A percentile compares a stretch with the other conserved stretches of the same genome.
phyloP scores from a whole-genome alignment of 1,140 invertebrate species.

The Popillia japonica region DNA sequence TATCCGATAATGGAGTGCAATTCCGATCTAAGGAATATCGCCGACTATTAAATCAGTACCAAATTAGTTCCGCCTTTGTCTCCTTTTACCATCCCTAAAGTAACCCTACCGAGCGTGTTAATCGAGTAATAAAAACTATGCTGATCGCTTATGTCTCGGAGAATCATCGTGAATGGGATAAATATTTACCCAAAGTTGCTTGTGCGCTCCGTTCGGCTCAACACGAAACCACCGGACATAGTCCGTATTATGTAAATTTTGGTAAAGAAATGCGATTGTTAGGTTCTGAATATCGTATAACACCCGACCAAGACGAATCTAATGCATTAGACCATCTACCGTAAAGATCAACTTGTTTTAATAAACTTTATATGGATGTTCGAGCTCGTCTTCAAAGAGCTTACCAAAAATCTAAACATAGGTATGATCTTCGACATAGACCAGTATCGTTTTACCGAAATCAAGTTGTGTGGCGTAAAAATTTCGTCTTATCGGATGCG shows the following conservation, averaged over 20 bases:
- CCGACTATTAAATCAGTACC: neutral
- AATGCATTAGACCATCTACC: neutral
- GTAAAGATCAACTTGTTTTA: neutral
- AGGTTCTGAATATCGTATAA: too few species aligned
- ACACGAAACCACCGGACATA: slow-evolving; percentile 49
- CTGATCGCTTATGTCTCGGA: slow-evolving; percentile 49
- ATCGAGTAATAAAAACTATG: slow-evolving; percentile 49
- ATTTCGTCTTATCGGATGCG: slow-evolving; percentile 36
- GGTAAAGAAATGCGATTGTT: slow-evolving; percentile 23
- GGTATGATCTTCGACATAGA: slow-evolving; percentile 33
- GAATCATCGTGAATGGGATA: slow-evolving; percentile 52
- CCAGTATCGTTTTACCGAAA: neutral
- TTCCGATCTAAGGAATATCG: slow-evolving; percentile 12
- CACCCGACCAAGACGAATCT: too few species aligned
- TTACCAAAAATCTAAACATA: neutral
- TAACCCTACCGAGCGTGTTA: slow-evolving; percentile 48
- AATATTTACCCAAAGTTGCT: slow-evolving; percentile 44
- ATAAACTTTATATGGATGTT: neutral
- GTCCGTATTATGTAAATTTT: slow-evolving; percentile 47
- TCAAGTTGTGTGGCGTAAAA: slow-evolving; percentile 35
- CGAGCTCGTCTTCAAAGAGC: neutral
- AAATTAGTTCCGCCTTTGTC: neutral
- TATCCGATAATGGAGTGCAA: slow-evolving; percentile 41
- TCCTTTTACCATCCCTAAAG: slow-evolving; percentile 16
- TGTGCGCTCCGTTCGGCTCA: slow-evolving; percentile 51